Evolutionary conservation across 1,140 invertebrate species (phyloP).

Genomic region (Trichoplusia ni): DNA sequence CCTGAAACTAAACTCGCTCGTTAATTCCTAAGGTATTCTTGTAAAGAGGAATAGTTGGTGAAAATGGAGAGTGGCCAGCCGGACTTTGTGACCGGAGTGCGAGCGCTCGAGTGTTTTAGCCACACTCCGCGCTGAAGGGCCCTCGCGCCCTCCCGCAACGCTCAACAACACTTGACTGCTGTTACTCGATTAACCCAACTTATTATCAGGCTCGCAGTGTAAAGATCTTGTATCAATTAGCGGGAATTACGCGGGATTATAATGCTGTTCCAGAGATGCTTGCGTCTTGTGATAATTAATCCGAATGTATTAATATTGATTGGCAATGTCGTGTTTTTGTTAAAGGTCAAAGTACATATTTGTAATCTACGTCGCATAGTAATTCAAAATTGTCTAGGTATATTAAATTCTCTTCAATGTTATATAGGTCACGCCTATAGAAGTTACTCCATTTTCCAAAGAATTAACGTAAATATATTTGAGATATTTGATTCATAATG

Average conservation of each 20-base stretch:
- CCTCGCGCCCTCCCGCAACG: slow-evolving; percentile 15
- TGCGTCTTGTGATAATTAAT: slow-evolving; percentile 10
- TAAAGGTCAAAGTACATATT: no score
- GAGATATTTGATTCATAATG: no score
- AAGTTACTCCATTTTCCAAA: no score
- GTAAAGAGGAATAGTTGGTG: slow-evolving; percentile 30
- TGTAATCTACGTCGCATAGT: no score
- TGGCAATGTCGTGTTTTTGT: no score
- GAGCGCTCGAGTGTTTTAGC: slow-evolving; percentile 38
- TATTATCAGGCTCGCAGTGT: slow-evolving; percentile 16
- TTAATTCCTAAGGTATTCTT: slow-evolving; percentile 15
- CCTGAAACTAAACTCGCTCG: not conserved
- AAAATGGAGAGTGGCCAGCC: slow-evolving; percentile 2
- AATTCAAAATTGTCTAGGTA: no score
- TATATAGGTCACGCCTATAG: no score
- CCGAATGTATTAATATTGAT: no score
- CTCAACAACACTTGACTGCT: slow-evolving; percentile 28
- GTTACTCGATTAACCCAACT: slow-evolving; percentile 39
- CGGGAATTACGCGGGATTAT: slow-evolving; percentile 16
- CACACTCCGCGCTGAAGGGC: slow-evolving; percentile 36
- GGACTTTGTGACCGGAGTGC: slow-evolving; percentile 30
- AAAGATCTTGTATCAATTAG: slow-evolving; percentile 23
- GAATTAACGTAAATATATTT: no score
- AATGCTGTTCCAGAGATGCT: not conserved
- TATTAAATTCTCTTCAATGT: no score